A percentile compares a stretch with the other conserved stretches of the same genome.
Evolutionary conservation across 2,797 vertebrate species (phyloP).

Genomic region (Argentina silus): DNA sequence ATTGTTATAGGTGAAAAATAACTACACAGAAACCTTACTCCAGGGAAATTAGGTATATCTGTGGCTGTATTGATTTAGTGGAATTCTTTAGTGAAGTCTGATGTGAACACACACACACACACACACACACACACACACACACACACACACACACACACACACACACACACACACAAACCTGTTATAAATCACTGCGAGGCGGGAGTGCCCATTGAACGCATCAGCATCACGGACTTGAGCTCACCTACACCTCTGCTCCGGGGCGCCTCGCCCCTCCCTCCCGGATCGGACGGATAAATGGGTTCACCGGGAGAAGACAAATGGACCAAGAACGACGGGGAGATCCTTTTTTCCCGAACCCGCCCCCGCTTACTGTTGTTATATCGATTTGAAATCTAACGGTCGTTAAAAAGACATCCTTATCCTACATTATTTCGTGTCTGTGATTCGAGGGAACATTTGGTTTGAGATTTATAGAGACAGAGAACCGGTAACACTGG

Average conservation of each 20-base stretch:
- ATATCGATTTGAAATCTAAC: constrained; percentile 43
- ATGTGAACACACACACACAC: neutral
- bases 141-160: constrained; percentile 13
- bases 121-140: constrained; percentile 5
- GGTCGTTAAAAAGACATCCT: constrained; percentile 25
- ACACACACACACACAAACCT: constrained; percentile 39
- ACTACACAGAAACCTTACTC: constrained; percentile 23
- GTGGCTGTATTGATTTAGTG: constrained; percentile 8
- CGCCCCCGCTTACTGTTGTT: constrained; percentile 11
- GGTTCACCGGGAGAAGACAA: constrained; percentile 53
- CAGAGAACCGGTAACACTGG: constrained; percentile 17
- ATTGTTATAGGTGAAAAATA: constrained; percentile 46
- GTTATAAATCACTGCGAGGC: constrained; percentile 7
- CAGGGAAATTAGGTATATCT: neutral
- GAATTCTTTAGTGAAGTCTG: too few species aligned
- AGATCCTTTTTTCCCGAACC: constrained; percentile 35
- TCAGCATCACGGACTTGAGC: constrained; percentile 36
- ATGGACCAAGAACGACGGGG: constrained; percentile 31
- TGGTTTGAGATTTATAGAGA: constrained; percentile 32
- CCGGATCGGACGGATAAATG: constrained; percentile 52
- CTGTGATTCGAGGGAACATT: constrained; percentile 39
- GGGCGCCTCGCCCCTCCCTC: constrained; percentile 60
- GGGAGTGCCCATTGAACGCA: constrained; percentile 34
- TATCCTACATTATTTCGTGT: constrained; percentile 2
- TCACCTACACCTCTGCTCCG: constrained; percentile 55